phyloP scores from a whole-genome alignment of 1,140 invertebrate genomes.

The Lepidurus arcticus region DNA sequence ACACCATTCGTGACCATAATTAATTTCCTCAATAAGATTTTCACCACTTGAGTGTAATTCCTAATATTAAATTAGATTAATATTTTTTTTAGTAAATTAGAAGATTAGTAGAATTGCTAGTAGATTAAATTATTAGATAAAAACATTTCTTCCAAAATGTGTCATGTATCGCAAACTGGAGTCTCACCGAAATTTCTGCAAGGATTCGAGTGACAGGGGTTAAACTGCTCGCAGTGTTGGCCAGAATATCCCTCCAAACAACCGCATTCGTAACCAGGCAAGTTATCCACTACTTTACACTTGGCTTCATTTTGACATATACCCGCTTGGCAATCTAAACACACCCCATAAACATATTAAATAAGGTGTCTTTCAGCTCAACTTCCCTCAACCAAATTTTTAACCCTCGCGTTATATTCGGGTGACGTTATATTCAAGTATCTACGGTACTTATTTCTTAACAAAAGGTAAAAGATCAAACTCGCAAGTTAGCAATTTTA shows the following conservation, averaged over 20 bases:
- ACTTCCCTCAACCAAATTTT: too few species aligned
- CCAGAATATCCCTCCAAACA: constrained; percentile 41
- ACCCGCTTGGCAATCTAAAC: neutral
- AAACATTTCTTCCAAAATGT: too few species aligned
- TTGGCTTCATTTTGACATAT: neutral
- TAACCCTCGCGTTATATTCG: too few species aligned
- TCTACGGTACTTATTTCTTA: neutral
- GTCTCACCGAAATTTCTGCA: constrained; percentile 38
- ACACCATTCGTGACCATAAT: too few species aligned
- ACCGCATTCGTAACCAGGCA: constrained; percentile 29
- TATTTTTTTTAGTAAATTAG: too few species aligned
- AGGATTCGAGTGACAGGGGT: constrained; percentile 40
- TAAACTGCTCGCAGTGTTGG: constrained; percentile 39
- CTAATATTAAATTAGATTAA: too few species aligned
- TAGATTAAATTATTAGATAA: too few species aligned
- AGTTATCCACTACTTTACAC: neutral
- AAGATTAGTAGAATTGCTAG: too few species aligned
- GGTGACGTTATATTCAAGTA: too few species aligned
- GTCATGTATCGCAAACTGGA: neutral
- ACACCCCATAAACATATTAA: neutral
- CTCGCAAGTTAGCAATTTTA: neutral
- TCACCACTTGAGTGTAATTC: too few species aligned
- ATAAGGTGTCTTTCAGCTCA: neutral
- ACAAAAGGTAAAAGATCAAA: neutral
- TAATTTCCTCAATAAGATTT: too few species aligned